A percentile compares a stretch with the other conserved stretches of the same genome.
These are phyloP conservation scores for Sardinella longiceps DNA, from an alignment of 2,797 vertebrate species.

Conservation along the genomic window DNA sequence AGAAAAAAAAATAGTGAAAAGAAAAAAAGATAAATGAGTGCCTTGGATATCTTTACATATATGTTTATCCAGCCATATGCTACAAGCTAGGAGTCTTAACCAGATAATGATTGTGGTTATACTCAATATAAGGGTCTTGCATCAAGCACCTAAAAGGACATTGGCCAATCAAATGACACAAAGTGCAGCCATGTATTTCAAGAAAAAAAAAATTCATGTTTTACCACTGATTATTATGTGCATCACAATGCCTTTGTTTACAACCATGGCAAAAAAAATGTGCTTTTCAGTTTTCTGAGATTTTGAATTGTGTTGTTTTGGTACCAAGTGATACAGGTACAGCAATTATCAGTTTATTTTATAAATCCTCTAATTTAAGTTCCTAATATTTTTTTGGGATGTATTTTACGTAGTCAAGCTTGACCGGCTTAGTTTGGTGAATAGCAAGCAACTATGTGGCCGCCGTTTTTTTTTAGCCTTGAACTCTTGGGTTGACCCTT, in stretches of 20 bases:
- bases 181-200: constrained; percentile 76
- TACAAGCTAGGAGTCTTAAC: constrained; percentile 84
- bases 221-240: constrained; percentile 32
- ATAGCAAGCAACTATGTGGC: constrained; percentile 65
- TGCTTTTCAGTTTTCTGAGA: constrained; percentile 58
- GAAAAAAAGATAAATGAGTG: constrained; percentile 81
- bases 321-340: constrained; percentile 65
- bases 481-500: constrained; percentile 10
- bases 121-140: constrained; percentile 82
- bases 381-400: constrained; percentile 72
- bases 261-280: constrained; percentile 62
- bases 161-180: constrained; percentile 73
- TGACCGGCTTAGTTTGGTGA: constrained; percentile 57
- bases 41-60: constrained; percentile 92
- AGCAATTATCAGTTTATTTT: constrained; percentile 56
- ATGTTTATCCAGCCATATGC: constrained; percentile 88
- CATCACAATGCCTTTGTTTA: constrained; percentile 12
- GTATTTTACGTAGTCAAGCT: constrained; percentile 61
- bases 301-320: constrained; percentile 62
- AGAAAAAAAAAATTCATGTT: constrained; percentile 63
- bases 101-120: constrained; percentile 78
- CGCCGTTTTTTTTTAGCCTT: constrained; percentile 32
- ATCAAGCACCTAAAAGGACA: constrained; percentile 77
- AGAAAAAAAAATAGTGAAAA: constrained; percentile 76
- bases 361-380: constrained; percentile 65